Evolutionary conservation across 1,140 invertebrate genomes (phyloP).

Genomic region (Monochamus saltuarius): DNA sequence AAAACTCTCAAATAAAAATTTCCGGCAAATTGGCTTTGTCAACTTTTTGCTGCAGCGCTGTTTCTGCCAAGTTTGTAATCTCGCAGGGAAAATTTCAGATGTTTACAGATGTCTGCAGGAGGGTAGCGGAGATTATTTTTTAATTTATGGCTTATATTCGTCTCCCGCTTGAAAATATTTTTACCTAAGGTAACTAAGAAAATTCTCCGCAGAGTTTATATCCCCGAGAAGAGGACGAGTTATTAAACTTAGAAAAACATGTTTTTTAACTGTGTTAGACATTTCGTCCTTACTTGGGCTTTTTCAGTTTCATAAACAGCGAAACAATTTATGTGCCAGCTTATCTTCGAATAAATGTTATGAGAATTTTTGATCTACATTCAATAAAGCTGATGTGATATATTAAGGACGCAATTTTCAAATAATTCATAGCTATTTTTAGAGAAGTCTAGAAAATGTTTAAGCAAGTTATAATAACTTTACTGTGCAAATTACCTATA

Average conservation of each 20-base stretch:
- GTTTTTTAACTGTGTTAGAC: slow-evolving; percentile 18
- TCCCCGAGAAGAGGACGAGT: slow-evolving; percentile 2
- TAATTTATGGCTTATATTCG: slow-evolving; percentile 16
- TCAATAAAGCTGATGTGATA: too few species aligned
- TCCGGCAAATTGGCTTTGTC: slow-evolving; percentile 23
- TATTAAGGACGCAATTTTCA: too few species aligned
- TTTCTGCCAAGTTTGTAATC: slow-evolving; percentile 14
- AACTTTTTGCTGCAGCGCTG: slow-evolving; percentile 21
- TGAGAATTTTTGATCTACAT: too few species aligned
- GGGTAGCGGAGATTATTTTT: slow-evolving; percentile 19
- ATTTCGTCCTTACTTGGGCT: too few species aligned
- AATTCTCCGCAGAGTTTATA: slow-evolving; percentile 14
- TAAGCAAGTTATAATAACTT: too few species aligned
- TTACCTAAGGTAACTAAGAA: slow-evolving; percentile 13
- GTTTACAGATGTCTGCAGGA: slow-evolving; percentile 19
- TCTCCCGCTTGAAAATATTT: not conserved
- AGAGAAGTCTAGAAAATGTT: too few species aligned
- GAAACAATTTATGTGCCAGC: too few species aligned
- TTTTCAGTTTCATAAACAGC: too few species aligned
- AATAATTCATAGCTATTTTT: too few species aligned
- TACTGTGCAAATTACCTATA: too few species aligned
- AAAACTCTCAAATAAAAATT: slow-evolving; percentile 12
- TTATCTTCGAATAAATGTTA: too few species aligned
- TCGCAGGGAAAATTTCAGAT: slow-evolving; percentile 16
- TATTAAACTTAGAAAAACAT: slow-evolving; percentile 19